A percentile compares a stretch with the other conserved stretches of the same genome.
Evolutionary conservation across 2,113 vertebrate genomes (phyloP).

Genomic region (Festucalex cinctus): DNA sequence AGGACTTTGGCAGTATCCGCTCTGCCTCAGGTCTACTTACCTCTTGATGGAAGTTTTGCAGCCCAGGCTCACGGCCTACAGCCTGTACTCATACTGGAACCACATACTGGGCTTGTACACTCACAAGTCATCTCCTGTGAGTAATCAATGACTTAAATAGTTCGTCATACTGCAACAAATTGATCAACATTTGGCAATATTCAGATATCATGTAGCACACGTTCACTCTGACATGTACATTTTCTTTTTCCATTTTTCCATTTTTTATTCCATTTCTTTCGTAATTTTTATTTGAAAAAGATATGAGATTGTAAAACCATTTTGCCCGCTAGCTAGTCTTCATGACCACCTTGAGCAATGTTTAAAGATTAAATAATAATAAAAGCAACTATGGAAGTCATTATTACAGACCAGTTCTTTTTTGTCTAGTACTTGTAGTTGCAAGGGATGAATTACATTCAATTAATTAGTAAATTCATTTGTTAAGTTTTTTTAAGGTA

Average conservation of each 20-base stretch:
- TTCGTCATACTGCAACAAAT: background rate
- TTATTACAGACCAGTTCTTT: background rate
- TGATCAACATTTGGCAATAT: background rate
- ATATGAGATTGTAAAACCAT: no score
- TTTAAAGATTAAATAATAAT: no score
- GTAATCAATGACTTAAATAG: constrained; percentile 21
- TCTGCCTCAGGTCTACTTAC: constrained; percentile 74
- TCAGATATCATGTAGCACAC: background rate
- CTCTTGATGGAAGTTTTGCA: constrained; percentile 68
- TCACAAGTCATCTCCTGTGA: constrained; percentile 79
- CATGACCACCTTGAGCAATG: no score
- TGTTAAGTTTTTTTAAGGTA: no score
- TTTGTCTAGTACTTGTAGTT: background rate
- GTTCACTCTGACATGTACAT: background rate
- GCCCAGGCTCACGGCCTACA: constrained; percentile 77
- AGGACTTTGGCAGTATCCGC: constrained; percentile 60
- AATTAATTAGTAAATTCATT: no score
- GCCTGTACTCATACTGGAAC: constrained; percentile 86
- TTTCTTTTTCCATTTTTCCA: no score
- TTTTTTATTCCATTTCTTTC: no score
- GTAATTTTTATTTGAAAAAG: no score
- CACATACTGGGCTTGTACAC: constrained; percentile 75
- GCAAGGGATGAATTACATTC: background rate
- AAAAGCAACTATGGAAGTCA: background rate
- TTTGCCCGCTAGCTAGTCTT: no score